A percentile compares a stretch with the other conserved stretches of the same genome.
These are phyloP conservation scores for Musca domestica DNA, from an alignment of 1,140 invertebrate genomes.

Conservation along the genomic window DNA sequence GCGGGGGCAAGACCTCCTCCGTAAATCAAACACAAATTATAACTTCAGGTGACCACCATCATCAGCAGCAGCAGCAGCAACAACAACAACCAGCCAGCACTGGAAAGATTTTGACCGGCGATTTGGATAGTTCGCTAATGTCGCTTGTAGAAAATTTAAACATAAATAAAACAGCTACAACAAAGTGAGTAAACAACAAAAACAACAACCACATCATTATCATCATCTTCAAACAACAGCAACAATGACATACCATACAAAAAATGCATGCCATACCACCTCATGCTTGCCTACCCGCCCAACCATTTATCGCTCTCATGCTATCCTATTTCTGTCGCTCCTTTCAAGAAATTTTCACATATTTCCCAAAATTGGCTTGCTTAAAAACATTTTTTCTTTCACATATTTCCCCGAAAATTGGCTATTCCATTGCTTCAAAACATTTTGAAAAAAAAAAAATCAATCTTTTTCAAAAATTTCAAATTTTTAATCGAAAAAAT, in stretches of 20 bases:
- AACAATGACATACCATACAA: neutral
- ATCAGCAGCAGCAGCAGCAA: slow-evolving; percentile 50
- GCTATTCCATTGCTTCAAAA: no score
- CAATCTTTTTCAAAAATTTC: no score
- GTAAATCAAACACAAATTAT: slow-evolving; percentile 52
- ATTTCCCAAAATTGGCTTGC: no score
- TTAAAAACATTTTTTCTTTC: no score
- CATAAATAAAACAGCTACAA: slow-evolving; percentile 76
- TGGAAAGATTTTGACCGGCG: slow-evolving; percentile 81
- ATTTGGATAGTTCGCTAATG: slow-evolving; percentile 88
- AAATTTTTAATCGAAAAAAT: no score
- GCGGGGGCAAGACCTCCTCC: slow-evolving; percentile 44
- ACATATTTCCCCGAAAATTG: no score
- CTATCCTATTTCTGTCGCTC: neutral
- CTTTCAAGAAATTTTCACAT: neutral
- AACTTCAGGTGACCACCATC: slow-evolving; percentile 44
- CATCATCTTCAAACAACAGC: neutral
- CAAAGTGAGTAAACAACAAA: slow-evolving; percentile 63
- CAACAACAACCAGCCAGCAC: slow-evolving; percentile 54
- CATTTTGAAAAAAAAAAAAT: no score
- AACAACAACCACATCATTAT: neutral
- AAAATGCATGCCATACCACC: neutral
- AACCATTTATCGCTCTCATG: neutral
- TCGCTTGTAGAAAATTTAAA: slow-evolving; percentile 87
- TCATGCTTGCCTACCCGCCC: no score